A percentile compares a stretch with the other conserved stretches of the same genome.
Evolutionary conservation across 2,888 invertebrate species (phyloP).

Genomic region (Deroplatys truncata): DNA sequence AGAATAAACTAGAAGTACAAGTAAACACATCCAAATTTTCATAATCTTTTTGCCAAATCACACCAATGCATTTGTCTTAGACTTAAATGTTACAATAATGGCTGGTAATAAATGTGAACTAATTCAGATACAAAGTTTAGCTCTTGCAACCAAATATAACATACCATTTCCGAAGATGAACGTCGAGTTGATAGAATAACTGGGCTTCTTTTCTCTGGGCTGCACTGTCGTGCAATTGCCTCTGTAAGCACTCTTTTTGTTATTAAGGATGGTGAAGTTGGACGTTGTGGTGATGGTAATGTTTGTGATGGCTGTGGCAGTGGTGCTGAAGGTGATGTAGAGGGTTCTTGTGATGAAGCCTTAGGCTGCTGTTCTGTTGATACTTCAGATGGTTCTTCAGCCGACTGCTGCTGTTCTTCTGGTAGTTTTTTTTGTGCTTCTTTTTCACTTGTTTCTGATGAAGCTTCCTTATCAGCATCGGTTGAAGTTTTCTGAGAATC

Average conservation of each 20-base stretch:
- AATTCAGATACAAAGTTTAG: too few species aligned
- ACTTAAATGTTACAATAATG: too few species aligned
- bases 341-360: neutral
- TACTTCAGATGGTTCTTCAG: neutral
- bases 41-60: too few species aligned
- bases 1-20: too few species aligned
- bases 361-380: neutral
- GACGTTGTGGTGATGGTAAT: too few species aligned
- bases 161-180: neutral
- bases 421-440: neutral
- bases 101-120: too few species aligned
- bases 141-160: neutral
- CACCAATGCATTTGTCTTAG: too few species aligned
- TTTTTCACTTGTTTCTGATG: neutral
- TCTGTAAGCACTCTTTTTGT: neutral
- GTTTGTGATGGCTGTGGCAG: too few species aligned
- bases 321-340: too few species aligned
- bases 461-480: neutral
- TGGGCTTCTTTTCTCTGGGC: neutral
- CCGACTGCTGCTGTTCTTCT: neutral
- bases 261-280: neutral
- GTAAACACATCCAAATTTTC: too few species aligned
- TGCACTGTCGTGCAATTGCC: neutral
- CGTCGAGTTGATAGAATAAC: neutral
- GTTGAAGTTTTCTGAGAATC: conserved; percentile 17